Evolutionary conservation across 2,113 vertebrate species (phyloP).

Genomic region (Myotis yumanensis): DNA sequence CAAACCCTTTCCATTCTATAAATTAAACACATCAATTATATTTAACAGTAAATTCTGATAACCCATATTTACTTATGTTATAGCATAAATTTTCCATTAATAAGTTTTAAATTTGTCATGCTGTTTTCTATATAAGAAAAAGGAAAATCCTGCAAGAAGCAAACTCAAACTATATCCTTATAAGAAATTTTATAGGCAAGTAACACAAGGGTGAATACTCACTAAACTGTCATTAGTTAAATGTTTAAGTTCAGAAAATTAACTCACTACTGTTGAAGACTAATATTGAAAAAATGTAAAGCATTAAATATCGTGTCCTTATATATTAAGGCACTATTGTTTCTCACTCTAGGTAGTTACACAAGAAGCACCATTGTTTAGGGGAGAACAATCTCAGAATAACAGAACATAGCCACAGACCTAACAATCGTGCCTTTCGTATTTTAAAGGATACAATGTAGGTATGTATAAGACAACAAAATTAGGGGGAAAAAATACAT

Average conservation of each 20-base stretch:
- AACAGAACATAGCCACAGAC: neutral
- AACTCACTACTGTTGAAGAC: neutral
- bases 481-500: neutral
- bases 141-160: neutral
- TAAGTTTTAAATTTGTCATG: neutral
- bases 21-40: neutral
- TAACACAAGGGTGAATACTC: neutral
- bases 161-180: neutral
- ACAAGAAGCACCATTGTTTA: neutral
- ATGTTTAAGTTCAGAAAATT: neutral
- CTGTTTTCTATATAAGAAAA: neutral
- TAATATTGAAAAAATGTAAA: neutral
- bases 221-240: neutral
- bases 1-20: neutral
- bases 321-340: neutral
- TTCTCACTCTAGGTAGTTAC: neutral
- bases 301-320: neutral
- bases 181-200: neutral
- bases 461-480: neutral
- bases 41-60: conserved; percentile 8
- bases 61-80: neutral
- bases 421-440: neutral
- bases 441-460: neutral
- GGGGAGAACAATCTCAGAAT: neutral
- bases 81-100: neutral